Evolutionary conservation across 2,797 vertebrate genomes (phyloP), one percentile per base, ranked within the genome.

Genomic region (Pampus argenteus): DNA sequence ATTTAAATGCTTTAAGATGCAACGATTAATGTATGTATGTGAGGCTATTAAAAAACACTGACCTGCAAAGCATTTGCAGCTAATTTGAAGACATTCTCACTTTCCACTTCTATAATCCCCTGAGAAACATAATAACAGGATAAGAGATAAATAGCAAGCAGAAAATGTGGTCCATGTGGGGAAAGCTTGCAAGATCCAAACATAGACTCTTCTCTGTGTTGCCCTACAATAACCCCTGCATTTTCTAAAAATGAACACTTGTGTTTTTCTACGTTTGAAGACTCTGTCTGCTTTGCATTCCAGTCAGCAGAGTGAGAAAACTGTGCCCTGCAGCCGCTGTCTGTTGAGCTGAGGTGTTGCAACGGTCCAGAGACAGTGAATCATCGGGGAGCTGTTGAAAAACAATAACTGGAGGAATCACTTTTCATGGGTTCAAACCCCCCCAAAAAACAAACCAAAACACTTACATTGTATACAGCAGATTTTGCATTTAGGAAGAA

Each of bases 401-500:
- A 59, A 38, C 61, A 67, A 66, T 28, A 56, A 60, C 67, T 1
- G 42, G 38, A 45, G 34, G 22, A 44, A 52, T 55, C 22, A 40
- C 56, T 74, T 74, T 40, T 56, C 54, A 67, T 9, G n/a, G 49
- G 52, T 79, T 81, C 17, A 62, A 67, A 71, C 57, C 28, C 1
- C n/a, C 17, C 18, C 55, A 47, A 68, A 59, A 40, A 52, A 69
- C 42, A 38, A 10, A 25, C 4, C n/a, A 60, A 28, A 58, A 45
- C 17, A 90, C 93, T 96, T 93, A 99, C 98, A 87, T 96, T 97
- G 92, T 96, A 96, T 26, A 99, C 94, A 2, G 95, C 97, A 31
- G 96, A 94, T 89, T 98, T 99, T 4, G 98, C 98, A 52, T 99
- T 99, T 86, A 99, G 95, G 87, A 97, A 99, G 91, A 99, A 99